phyloP scores from a whole-genome alignment of 2,888 invertebrate genomes.

The Protophormia terraenovae region DNA sequence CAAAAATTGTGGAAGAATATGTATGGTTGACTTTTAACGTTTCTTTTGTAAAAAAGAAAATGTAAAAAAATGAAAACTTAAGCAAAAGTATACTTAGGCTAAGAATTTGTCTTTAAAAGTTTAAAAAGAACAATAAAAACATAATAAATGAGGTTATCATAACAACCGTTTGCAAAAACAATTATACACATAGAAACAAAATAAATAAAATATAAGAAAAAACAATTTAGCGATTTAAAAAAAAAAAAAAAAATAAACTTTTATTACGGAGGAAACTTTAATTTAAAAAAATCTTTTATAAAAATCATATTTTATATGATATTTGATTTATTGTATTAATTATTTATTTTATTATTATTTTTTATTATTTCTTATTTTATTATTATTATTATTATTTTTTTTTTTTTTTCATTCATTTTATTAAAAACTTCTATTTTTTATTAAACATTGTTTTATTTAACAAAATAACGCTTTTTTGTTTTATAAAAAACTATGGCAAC shows the following conservation, averaged over 20 bases:
- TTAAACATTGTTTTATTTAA: too few relatives aligned
- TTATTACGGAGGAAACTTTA: too few relatives aligned
- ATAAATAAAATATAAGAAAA: background rate
- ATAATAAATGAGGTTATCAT: constrained; percentile 66
- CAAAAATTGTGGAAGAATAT: background rate
- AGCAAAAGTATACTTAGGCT: constrained; percentile 31
- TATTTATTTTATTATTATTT: too few relatives aligned
- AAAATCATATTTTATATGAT: too few relatives aligned
- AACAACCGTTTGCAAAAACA: constrained; percentile 69
- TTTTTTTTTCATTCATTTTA: too few relatives aligned
- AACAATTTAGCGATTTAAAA: background rate
- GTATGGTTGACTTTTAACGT: background rate
- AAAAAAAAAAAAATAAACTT: background rate
- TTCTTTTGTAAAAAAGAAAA: constrained; percentile 35
- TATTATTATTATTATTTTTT: too few relatives aligned
- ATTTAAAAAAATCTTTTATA: too few relatives aligned
- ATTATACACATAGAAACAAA: background rate
- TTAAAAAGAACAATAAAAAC: constrained; percentile 20
- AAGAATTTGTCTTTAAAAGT: constrained; percentile 45
- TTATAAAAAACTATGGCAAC: constrained; percentile 1
- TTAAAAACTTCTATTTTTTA: too few relatives aligned
- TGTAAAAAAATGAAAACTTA: constrained; percentile 10
- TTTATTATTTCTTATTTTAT: too few relatives aligned
- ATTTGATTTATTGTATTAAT: too few relatives aligned
- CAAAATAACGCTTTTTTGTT: too few relatives aligned